Conservation (phyloP, 2,113 vertebrate species). For the Brienomyrus longianalis region DNA sequence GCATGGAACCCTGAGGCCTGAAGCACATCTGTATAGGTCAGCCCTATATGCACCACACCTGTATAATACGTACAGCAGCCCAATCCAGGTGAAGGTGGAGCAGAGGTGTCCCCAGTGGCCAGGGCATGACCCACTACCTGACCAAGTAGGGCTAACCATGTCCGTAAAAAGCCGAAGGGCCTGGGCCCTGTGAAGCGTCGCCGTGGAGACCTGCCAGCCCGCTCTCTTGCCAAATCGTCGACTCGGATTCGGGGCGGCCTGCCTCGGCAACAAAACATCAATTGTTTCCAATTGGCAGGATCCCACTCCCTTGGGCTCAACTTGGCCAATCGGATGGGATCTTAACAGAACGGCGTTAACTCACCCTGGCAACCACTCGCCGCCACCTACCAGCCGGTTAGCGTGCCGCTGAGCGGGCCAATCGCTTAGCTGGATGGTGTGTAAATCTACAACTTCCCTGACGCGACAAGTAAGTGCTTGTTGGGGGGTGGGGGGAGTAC, state of each 20-base stretch:
- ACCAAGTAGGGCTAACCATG: not conserved
- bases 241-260: slow-evolving; percentile 45
- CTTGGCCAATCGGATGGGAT: slow-evolving; percentile 51
- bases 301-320: slow-evolving; percentile 40
- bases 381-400: slow-evolving; percentile 44
- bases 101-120: not conserved
- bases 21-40: not conserved
- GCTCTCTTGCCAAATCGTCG: slow-evolving; percentile 46
- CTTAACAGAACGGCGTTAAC: slow-evolving; percentile 41
- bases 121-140: not conserved
- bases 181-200: slow-evolving; percentile 22
- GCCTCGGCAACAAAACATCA: slow-evolving; percentile 62
- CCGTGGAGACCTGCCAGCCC: slow-evolving; percentile 39
- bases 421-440: slow-evolving; percentile 38
- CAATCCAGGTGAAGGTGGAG: not conserved
- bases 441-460: slow-evolving; percentile 25
- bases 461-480: too few species aligned
- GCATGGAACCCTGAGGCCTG: not conserved
- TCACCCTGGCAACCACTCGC: slow-evolving; percentile 58
- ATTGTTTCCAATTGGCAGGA: slow-evolving; percentile 66
- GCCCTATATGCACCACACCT: not conserved
- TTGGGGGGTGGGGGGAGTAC: not conserved
- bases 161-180: not conserved
- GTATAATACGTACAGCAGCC: not conserved
- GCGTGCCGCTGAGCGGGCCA: slow-evolving; percentile 36